These are phyloP conservation scores for Calephelis virginiensis DNA, from an alignment of 1,140 invertebrate genomes.

Conservation along the genomic window DNA sequence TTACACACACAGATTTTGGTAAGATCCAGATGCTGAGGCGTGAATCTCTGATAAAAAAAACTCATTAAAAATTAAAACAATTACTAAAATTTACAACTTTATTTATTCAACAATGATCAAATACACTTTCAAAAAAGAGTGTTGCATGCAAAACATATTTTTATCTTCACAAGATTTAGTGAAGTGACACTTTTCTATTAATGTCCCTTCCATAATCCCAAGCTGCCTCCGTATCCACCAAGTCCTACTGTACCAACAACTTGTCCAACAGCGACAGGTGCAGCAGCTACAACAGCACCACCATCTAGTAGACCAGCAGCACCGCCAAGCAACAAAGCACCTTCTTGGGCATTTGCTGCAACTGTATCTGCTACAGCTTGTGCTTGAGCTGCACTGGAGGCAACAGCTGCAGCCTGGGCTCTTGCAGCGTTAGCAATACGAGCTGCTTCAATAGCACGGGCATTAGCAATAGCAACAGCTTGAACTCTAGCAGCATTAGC, in stretches of 20 bases:
- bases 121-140: background rate
- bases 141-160: background rate
- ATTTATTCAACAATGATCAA: constrained; percentile 6
- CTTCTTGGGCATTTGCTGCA: constrained; percentile 53
- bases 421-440: constrained; percentile 64
- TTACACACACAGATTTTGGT: no score
- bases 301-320: constrained; percentile 25
- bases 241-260: constrained; percentile 3
- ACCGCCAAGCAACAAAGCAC: constrained; percentile 45
- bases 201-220: constrained; percentile 1
- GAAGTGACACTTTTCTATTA: background rate
- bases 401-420: constrained; percentile 63
- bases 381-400: constrained; percentile 57
- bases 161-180: background rate
- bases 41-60: no score
- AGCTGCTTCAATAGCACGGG: constrained; percentile 58
- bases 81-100: background rate
- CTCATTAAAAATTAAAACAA: background rate
- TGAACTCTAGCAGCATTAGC: constrained; percentile 65
- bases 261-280: constrained; percentile 18
- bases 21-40: no score
- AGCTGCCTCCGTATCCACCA: background rate
- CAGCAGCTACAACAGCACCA: constrained; percentile 12
- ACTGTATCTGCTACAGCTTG: constrained; percentile 63
- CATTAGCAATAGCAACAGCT: constrained; percentile 62